Evolutionary conservation across 53 echinoderm and acorn worm species (phyloP), one percentile per base, ranked within the genome.

Genomic region (Astropecten irregularis): DNA sequence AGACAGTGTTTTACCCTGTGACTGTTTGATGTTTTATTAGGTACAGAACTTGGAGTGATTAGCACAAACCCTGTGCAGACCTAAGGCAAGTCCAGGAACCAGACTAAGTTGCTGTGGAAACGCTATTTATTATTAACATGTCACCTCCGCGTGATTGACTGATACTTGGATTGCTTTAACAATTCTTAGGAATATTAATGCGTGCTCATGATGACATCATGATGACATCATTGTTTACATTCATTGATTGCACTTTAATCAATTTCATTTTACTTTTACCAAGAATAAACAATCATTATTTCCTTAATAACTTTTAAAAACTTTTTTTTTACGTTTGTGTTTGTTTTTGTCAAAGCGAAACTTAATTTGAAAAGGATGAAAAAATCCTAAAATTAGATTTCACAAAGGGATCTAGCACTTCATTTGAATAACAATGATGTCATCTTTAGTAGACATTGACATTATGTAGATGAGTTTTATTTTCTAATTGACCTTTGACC

Each of bases 61-160:
- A 23, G 33, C 32, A 34, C 30, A 71, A 15, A 4, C 31, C 71
- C 25, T 39, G 22, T 28, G 23, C 29, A 62, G 77, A 58, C 19
- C 42, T 40, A 29, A 79, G 79, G 79, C 79, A 79, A 79, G 79
- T 79, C 62, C 62, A 79, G 74, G 74, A 52, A 39, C 58, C 74
- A 74, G 74, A 74, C 74, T 57, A 25, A 38, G 58, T 74, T 74
- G 74, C 74, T 38, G 58, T 74, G 74, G 74, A 74, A 65, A 62
- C 51, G 63, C 42, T 63, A 79, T 79, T 42, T 8, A n/a, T n/a
- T 11, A 42, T 42, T 79, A 79, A 79, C 79, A 60, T 32, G 23
- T 79, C 49, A 61, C 79, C 49, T 79, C 63, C 47, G 48, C 32
- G 48, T 63, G 74, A 74, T 56, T 74, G 62, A 79, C 61, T 47